Conservation (phyloP, 2,888 invertebrate genomes). For the Eretmocerus hayati region DNA sequence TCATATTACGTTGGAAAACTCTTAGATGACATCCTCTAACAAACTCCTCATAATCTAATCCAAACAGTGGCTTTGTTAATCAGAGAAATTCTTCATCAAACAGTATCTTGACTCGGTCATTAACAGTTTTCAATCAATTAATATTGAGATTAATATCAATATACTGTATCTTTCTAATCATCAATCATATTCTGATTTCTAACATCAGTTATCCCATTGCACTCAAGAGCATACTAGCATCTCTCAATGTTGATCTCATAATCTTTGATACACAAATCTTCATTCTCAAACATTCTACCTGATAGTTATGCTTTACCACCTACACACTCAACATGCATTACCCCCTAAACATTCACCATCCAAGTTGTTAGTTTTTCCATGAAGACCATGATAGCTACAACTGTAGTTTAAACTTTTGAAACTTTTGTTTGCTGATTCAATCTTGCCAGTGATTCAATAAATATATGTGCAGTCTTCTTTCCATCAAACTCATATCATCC, state of each 20-base stretch:
- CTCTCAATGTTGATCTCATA: slow-evolving; percentile 93
- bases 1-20: slow-evolving; percentile 98
- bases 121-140: slow-evolving; percentile 84
- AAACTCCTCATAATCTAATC: slow-evolving; percentile 98
- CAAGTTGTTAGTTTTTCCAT: slow-evolving; percentile 94
- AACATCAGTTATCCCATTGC: slow-evolving; percentile 87
- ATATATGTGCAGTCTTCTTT: slow-evolving; percentile 98
- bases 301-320: slow-evolving; percentile 87
- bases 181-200: slow-evolving; percentile 94
- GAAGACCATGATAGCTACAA: slow-evolving; percentile 97
- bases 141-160: slow-evolving; percentile 80
- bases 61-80: slow-evolving; percentile 95
- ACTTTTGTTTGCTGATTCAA: slow-evolving; percentile 90
- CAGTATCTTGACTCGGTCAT: slow-evolving; percentile 94
- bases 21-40: slow-evolving; percentile 98
- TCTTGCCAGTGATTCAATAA: slow-evolving; percentile 92
- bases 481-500: slow-evolving; percentile 98
- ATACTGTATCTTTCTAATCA: slow-evolving; percentile 83
- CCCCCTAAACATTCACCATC: slow-evolving; percentile 97
- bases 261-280: slow-evolving; percentile 80
- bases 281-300: slow-evolving; percentile 78
- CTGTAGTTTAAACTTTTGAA: slow-evolving; percentile 79
- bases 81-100: slow-evolving; percentile 99
- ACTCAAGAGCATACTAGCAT: slow-evolving; percentile 85
- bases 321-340: slow-evolving; percentile 91